These are phyloP conservation scores for Bombus pascuorum DNA, from an alignment of 1,140 invertebrate species.

Conservation along the genomic window DNA sequence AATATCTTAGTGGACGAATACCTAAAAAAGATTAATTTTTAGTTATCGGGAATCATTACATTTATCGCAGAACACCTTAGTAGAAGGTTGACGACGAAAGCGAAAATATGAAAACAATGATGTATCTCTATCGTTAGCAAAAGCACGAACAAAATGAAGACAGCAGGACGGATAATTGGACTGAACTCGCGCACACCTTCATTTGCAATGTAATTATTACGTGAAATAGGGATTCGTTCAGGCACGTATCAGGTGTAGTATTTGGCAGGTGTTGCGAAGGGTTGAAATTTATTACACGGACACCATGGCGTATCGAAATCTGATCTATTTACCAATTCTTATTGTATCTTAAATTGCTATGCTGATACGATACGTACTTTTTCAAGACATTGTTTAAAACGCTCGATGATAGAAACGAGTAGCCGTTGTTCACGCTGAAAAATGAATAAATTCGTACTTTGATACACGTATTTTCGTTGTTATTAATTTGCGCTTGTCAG, in stretches of 20 bases:
- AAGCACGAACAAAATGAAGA: background rate
- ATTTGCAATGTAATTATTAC: slow-evolving; percentile 23
- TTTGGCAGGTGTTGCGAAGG: slow-evolving; percentile 14
- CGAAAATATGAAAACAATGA: too few relatives aligned
- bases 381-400: too few relatives aligned
- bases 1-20: too few relatives aligned
- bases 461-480: too few relatives aligned
- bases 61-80: too few relatives aligned
- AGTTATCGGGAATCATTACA: too few relatives aligned
- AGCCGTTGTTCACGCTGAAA: too few relatives aligned
- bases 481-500: background rate
- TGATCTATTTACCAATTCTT: slow-evolving; percentile 8
- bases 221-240: background rate
- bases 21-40: too few relatives aligned
- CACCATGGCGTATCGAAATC: background rate
- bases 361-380: background rate
- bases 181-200: background rate
- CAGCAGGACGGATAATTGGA: background rate
- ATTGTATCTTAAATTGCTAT: background rate
- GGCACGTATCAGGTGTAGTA: slow-evolving; percentile 10
- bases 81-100: too few relatives aligned
- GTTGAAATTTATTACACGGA: slow-evolving; percentile 3
- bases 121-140: too few relatives aligned
- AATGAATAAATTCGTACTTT: background rate
- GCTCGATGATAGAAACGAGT: background rate